A percentile compares a stretch with the other conserved stretches of the same genome.
Evolutionary conservation across 2,888 invertebrate species (phyloP).

Genomic region (Pollenia angustigena): DNA sequence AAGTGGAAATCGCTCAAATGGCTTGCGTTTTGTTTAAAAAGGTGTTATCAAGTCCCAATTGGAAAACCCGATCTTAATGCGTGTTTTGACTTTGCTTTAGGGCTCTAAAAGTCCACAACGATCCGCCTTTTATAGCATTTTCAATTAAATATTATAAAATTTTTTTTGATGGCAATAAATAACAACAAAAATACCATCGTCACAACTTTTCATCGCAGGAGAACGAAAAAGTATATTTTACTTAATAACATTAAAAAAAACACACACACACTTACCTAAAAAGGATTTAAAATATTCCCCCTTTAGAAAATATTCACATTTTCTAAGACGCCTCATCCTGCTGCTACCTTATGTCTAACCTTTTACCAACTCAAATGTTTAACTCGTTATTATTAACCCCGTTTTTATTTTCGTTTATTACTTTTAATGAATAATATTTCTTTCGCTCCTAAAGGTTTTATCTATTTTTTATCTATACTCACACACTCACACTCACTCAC

Average conservation of each 20-base stretch:
- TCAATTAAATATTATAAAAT: too few species aligned
- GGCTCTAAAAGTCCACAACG: too few species aligned
- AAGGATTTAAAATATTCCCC: constrained; percentile 3
- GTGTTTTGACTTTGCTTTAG: too few species aligned
- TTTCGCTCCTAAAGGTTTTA: constrained; percentile 33
- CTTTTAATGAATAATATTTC: constrained; percentile 39
- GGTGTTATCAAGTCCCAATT: too few species aligned
- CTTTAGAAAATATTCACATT: constrained; percentile 9
- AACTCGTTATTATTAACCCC: constrained; percentile 18
- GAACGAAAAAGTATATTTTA: too few species aligned
- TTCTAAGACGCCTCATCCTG: constrained; percentile 18
- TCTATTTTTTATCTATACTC: constrained; percentile 29
- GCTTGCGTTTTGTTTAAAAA: too few species aligned
- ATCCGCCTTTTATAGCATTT: too few species aligned
- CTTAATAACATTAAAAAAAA: not conserved
- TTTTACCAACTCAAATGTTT: not conserved
- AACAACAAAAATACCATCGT: too few species aligned
- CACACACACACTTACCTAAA: not conserved
- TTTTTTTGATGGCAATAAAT: too few species aligned
- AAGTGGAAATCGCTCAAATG: too few species aligned
- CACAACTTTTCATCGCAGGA: too few species aligned
- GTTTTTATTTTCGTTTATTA: constrained; percentile 3
- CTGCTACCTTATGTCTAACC: not conserved
- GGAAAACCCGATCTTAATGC: too few species aligned
- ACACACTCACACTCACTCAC: not conserved